phyloP scores from a whole-genome alignment of 1,140 invertebrate genomes.

The Drosophila prosaltans region DNA sequence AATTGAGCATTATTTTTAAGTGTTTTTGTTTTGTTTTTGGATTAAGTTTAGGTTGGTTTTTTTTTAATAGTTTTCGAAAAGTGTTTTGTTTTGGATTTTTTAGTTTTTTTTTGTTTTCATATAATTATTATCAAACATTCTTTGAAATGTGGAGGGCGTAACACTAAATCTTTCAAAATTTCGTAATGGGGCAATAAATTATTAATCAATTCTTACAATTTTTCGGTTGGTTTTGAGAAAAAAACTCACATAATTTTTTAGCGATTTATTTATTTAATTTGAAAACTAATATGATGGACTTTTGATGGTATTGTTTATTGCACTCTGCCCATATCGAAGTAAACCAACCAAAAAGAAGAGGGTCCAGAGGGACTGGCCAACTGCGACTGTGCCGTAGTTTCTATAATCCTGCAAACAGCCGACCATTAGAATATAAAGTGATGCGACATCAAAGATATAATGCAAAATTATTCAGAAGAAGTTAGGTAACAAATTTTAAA shows the following conservation, averaged over 20 bases:
- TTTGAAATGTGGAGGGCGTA: constrained; percentile 72
- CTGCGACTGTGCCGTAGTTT: background rate
- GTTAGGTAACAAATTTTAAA: too few relatives aligned
- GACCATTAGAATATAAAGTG: background rate
- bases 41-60: constrained; percentile 26
- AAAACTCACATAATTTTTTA: background rate
- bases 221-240: constrained; percentile 13
- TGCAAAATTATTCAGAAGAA: too few relatives aligned
- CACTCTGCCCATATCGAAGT: constrained; percentile 11
- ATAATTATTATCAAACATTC: constrained; percentile 67
- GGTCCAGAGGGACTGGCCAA: background rate
- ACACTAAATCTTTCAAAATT: constrained; percentile 56
- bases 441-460: too few relatives aligned
- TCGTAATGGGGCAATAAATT: constrained; percentile 28
- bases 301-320: constrained; percentile 10
- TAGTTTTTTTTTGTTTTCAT: constrained; percentile 23
- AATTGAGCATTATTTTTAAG: constrained; percentile 5
- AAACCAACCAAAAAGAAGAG: background rate
- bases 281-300: background rate
- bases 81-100: background rate
- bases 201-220: constrained; percentile 24
- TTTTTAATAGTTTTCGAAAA: constrained; percentile 34
- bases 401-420: background rate
- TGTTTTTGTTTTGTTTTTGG: constrained; percentile 12
- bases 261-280: too few relatives aligned